Evolutionary conservation across 2,113 vertebrate species (phyloP).

Genomic region (Turdus rufiventris): DNA sequence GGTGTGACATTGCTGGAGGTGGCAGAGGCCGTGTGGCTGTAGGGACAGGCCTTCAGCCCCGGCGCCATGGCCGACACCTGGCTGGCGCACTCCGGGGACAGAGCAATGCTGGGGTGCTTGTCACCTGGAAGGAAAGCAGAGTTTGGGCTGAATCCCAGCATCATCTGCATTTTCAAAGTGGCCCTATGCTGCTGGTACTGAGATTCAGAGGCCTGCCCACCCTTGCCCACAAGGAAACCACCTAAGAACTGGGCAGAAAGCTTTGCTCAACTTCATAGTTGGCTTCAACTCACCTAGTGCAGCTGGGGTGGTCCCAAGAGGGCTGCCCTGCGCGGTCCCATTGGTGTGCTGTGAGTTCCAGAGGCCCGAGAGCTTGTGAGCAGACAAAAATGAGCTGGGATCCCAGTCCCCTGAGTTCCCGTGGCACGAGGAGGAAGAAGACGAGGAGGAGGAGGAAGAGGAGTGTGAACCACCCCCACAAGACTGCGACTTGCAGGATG

Average conservation of each 20-base stretch:
- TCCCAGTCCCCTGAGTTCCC: slow-evolving; percentile 96
- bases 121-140: slow-evolving; percentile 45
- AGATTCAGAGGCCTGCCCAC: background rate
- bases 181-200: background rate
- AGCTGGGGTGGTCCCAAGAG: slow-evolving; percentile 77
- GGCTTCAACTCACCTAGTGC: slow-evolving; percentile 79
- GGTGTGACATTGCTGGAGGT: slow-evolving; percentile 73
- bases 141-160: background rate
- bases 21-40: slow-evolving; percentile 81
- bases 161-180: background rate
- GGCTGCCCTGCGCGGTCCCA: slow-evolving; percentile 82
- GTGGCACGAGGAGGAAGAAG: slow-evolving; percentile 92
- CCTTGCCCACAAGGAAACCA: background rate
- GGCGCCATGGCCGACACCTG: slow-evolving; percentile 70
- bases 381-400: slow-evolving; percentile 97
- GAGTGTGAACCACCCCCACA: slow-evolving; percentile 92
- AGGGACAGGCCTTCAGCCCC: slow-evolving; percentile 84
- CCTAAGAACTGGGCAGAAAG: background rate
- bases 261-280: background rate
- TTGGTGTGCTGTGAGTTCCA: slow-evolving; percentile 95
- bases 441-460: slow-evolving; percentile 85
- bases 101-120: slow-evolving; percentile 11
- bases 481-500: slow-evolving; percentile 91
- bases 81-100: slow-evolving; percentile 31
- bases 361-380: slow-evolving; percentile 96